These are phyloP conservation scores for Operophtera brumata DNA, from an alignment of 2,888 invertebrate species.

Conservation along the genomic window DNA sequence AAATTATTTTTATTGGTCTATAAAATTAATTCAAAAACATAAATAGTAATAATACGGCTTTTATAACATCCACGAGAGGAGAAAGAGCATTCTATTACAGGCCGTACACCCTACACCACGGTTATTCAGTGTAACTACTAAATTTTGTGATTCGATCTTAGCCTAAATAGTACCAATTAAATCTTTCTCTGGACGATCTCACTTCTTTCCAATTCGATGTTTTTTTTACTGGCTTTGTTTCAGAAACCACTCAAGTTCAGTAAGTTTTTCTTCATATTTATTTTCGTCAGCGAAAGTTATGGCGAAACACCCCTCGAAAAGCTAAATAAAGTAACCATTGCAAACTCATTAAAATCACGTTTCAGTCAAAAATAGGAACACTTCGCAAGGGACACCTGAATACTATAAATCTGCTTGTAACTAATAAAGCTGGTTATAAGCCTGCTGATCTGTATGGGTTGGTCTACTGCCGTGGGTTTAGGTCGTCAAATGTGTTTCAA, in stretches of 20 bases:
- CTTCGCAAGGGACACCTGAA: conserved; percentile 47
- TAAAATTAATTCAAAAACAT: neutral
- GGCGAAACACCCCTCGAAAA: conserved; percentile 31
- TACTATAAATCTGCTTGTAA: conserved; percentile 44
- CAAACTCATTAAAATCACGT: conserved; percentile 50
- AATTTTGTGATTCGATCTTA: no score
- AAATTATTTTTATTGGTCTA: neutral
- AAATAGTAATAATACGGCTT: neutral
- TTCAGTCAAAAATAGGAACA: conserved; percentile 43
- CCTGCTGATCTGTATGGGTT: neutral
- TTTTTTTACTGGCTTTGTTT: neutral
- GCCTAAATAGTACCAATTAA: no score
- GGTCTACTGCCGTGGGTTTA: no score
- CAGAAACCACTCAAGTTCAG: neutral
- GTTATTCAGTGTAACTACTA: neutral
- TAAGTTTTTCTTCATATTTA: conserved; percentile 13
- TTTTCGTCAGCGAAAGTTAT: conserved; percentile 29
- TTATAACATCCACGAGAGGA: no score
- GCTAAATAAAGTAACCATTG: conserved; percentile 38
- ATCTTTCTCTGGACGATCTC: no score
- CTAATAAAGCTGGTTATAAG: conserved; percentile 13
- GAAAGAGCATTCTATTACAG: neutral
- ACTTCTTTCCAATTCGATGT: neutral
- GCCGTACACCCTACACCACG: neutral
- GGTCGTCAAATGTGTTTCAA: no score